phyloP scores from a whole-genome alignment of 1,140 invertebrate genomes.

The Tetramorium parvispinum region DNA sequence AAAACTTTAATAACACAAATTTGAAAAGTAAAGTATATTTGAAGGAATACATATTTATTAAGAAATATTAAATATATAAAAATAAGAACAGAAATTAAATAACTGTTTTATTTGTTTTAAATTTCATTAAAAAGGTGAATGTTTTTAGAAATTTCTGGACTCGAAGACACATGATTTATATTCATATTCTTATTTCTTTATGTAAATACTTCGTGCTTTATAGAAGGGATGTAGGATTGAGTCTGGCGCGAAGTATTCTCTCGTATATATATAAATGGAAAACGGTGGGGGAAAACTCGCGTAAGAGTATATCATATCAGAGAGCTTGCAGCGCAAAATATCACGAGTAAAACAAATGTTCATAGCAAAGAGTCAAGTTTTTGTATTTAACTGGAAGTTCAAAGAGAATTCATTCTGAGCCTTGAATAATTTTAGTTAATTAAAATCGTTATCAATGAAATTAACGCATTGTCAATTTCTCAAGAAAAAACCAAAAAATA shows the following conservation, averaged over 20 bases:
- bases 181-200: background rate
- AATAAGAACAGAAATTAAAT: background rate
- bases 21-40: background rate
- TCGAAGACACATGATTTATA: background rate
- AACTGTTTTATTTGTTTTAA: background rate
- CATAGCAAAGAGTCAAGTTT: background rate
- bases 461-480: background rate
- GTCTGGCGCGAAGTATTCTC: slow-evolving; percentile 2
- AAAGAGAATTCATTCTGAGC: background rate
- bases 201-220: background rate
- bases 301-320: background rate
- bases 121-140: slow-evolving; percentile 7
- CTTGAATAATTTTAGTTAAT: background rate
- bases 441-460: background rate
- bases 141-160: background rate
- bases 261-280: background rate
- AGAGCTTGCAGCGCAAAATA: background rate
- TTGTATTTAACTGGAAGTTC: background rate
- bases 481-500: background rate
- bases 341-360: background rate
- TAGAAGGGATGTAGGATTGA: background rate
- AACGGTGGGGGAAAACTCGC: background rate
- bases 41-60: background rate
- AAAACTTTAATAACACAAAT: background rate
- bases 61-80: background rate